Base-by-base conservation (phyloP, 2,797 vertebrate species). In the Hypotaenidia philippensis region DNA sequence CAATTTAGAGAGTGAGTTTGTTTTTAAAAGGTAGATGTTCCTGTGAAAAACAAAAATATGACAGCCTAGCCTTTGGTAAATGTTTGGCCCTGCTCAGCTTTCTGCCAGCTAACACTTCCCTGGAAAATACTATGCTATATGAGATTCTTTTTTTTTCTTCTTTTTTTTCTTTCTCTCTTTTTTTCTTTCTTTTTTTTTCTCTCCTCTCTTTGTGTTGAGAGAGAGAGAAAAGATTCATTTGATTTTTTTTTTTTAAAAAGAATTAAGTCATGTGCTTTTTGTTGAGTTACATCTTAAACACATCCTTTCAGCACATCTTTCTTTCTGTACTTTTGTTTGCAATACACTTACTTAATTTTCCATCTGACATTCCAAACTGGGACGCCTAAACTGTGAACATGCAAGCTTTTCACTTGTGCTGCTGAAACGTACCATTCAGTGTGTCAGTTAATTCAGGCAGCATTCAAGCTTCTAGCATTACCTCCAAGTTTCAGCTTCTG, bases 321-420 rank as follows among this genome's bases (percentile, higher is more conserved):
- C 55, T 27, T 72, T 93, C 80, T 94, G 23, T 90, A 71, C 80
- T 93, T 83, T 60, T 82, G 74, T 94, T 95, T 90, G 87, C 77
- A 87, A 77, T 89, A 50, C 10, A 52, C 63, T 84, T 71, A 31
- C 61, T 88, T 83, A 75, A 63, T 88, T 95, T 96, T 96, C 92
- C 89, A 75, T 96, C 52, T 79, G 56, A 56, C 0, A 0, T 94
- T 91, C 93, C 88, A 82, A 91, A 61, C 47, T 32, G 40, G 57
- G 65, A 78, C 0, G 0, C 11, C 92, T 31, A 55, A 75, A 56
- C 72, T 89, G 82, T 79, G 84, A 94, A 91, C 76, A 38, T 78
- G 84, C 38, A 79, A 60, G 60, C 70, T 93, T 79, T 57, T 82
- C 56, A 57, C 29, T 86, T 18, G 20, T 44, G 55, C 68, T 63